Base-by-base conservation (phyloP, 2,113 vertebrate species). In the Rhinichthys klamathensis region DNA sequence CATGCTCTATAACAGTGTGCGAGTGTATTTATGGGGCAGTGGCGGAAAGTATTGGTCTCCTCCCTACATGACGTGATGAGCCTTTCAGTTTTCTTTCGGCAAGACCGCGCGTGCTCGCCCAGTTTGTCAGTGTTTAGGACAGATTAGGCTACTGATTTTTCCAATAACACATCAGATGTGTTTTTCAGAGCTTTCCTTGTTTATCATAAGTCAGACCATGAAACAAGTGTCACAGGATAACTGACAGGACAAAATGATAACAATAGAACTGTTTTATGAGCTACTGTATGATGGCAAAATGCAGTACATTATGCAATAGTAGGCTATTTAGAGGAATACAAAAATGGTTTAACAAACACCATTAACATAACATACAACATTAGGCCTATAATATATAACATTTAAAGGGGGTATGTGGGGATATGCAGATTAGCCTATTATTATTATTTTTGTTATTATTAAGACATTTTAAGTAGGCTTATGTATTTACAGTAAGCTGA, bases 21-120 rank as follows among this genome's bases (percentile, higher is more conserved):
- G 84, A 54, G 80, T 80, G 80, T 65, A 85, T 87, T 85, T 87
- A 87, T 87, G 61, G 27, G 54, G 58, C 51, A 51, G 44, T 15
- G 41, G 63, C 30, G 49, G 51, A 49, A 44, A 18, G 79, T 54
- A 88, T 72, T 85, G 83, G 9, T 70, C 35, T 80, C 90, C 91
- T 69, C 92, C 91, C 85, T 27, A 38, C 18, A 63, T 85, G 67
- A 85, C 80, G 56, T 16, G n/a, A 58, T 6, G 15, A n/a, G 51
- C 74, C 58, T 80, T 78, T 76, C 67, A 61, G 65, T 69, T 86
- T 77, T 27, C 46, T 78, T 70, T 72, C 65, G 13, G 41, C n/a
- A 4, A 3, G 49, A 69, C 27, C 25, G 13, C 27, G 51, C 65
- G 9, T 27, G 27, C 38, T 76, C n/a, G 38, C 4, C 21, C 67